Base-by-base conservation (phyloP, 1,140 invertebrate genomes). In the Dryas iulia region DNA sequence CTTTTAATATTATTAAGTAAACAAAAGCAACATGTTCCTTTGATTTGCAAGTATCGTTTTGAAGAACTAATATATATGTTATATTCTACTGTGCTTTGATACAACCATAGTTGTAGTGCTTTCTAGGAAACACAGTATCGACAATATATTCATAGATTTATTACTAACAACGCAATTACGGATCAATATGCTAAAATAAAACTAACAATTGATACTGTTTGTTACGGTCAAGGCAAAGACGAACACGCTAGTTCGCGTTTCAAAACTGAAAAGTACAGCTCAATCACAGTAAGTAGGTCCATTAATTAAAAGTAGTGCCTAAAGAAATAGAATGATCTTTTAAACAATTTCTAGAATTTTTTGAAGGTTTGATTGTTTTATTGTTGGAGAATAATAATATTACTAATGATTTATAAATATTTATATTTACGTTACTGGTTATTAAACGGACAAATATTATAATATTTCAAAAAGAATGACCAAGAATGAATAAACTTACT, bases 221-320 rank as follows among this genome's bases (percentile, higher is more conserved):
- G 60, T 10, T 63, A 31, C 39, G 33, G 54, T 66, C 64, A 66
- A 71, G 69, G 69, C 33, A 39, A 66, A 18, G 39, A 53, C 33
- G 28, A 23, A 28, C 67, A 69, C 67, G 67, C 67, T 24, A 69
- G 1, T 23, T 35, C 47, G 28, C 31, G 31, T 58, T 69, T 26
- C 10, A 31, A 62, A 52, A 33, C 35, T 26, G 24, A 24, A 58
- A 26, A 59, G 26, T 11, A 47, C 18, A 18, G 6, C 39, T 47
- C 14, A 47, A 47, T 47, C 7, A 47, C 18, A 47, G 7, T 7
- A 47, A 47, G 18, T 47, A 47, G 39, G 18, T 47, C 18, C 39
- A 10, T 47, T 47, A 47, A 47, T 35, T n/a, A 35, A 35, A 35
- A 4, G 12, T 14, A 35, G 14, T 21, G 7, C 21, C n/a, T 18